Percentiles rank a stretch among this genome's conserved stretches.
Evolutionary conservation across 2,797 vertebrate species (phyloP).

Genomic region (Carduelis carduelis): DNA sequence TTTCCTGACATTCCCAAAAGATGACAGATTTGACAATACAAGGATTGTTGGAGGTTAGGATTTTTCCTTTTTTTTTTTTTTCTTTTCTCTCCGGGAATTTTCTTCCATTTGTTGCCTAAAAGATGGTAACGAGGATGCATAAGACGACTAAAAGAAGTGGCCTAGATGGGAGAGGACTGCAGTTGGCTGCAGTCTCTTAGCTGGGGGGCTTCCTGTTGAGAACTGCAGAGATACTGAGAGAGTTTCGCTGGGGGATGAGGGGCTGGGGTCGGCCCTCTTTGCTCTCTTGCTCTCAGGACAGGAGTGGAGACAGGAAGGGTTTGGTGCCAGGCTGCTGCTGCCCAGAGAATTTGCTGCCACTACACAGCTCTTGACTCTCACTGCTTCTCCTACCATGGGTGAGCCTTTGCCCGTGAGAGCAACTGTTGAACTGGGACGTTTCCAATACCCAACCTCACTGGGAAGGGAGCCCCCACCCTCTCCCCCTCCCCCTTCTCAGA

Average conservation of each 20-base stretch:
- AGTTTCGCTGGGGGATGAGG: not conserved
- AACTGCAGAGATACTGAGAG: accelerated
- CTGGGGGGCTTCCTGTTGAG: not conserved
- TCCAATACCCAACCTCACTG: not conserved
- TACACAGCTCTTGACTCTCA: not conserved
- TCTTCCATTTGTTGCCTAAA: not conserved
- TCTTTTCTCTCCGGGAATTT: not conserved
- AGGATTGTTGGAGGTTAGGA: not conserved
- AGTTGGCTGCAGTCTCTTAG: not conserved
- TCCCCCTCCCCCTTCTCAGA: not conserved
- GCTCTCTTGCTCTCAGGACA: not conserved
- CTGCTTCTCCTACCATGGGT: too few relatives aligned
- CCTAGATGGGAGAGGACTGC: too few relatives aligned
- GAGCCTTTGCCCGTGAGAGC: not conserved
- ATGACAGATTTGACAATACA: not conserved
- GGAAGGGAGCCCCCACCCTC: not conserved
- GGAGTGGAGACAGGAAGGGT: too few relatives aligned
- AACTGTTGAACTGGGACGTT: not conserved
- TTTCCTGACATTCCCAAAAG: not conserved
- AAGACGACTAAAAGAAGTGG: not conserved
- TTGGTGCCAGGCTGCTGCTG: not conserved
- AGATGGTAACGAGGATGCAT: accelerated
- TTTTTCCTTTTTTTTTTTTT: not conserved
- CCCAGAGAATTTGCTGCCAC: too few relatives aligned
- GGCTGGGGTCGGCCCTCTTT: not conserved